Evolutionary conservation across 2,888 invertebrate species (phyloP).

Genomic region (Aethes cnicana): DNA sequence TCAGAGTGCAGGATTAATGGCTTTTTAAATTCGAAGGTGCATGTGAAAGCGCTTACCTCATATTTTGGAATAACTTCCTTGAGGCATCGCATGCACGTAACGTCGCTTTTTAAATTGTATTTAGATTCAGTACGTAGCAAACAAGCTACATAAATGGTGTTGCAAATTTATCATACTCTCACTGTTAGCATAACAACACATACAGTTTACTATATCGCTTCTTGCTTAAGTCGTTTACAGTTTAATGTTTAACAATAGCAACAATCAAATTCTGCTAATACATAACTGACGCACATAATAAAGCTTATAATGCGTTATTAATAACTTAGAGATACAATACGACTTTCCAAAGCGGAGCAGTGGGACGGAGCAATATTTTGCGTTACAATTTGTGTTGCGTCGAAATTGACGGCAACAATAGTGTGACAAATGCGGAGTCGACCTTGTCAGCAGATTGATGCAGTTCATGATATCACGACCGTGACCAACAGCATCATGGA

Average conservation of each 20-base stretch:
- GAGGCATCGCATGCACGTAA: neutral
- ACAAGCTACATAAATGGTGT: neutral
- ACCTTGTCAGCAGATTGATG: conserved; percentile 22
- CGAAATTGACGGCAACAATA: conserved; percentile 9
- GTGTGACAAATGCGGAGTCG: conserved; percentile 14
- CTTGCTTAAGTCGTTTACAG: too few species aligned
- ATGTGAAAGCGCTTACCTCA: conserved; percentile 5
- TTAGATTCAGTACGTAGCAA: neutral
- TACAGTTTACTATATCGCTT: too few species aligned
- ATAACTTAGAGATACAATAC: too few species aligned
- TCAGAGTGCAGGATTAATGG: conserved; percentile 8
- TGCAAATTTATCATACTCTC: too few species aligned
- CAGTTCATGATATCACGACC: conserved; percentile 18
- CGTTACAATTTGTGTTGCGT: conserved; percentile 2
- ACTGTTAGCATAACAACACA: too few species aligned
- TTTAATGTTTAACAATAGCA: too few species aligned
- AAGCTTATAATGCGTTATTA: too few species aligned
- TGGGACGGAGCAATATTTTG: neutral
- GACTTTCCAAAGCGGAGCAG: too few species aligned
- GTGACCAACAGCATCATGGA: conserved; percentile 16
- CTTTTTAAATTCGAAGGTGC: conserved; percentile 1
- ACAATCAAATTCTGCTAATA: too few species aligned
- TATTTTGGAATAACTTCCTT: neutral
- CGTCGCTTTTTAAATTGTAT: neutral
- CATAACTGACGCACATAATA: too few species aligned